Evolutionary conservation across 1,140 invertebrate genomes (phyloP).

Genomic region (Carcinoscorpius rotundicauda): DNA sequence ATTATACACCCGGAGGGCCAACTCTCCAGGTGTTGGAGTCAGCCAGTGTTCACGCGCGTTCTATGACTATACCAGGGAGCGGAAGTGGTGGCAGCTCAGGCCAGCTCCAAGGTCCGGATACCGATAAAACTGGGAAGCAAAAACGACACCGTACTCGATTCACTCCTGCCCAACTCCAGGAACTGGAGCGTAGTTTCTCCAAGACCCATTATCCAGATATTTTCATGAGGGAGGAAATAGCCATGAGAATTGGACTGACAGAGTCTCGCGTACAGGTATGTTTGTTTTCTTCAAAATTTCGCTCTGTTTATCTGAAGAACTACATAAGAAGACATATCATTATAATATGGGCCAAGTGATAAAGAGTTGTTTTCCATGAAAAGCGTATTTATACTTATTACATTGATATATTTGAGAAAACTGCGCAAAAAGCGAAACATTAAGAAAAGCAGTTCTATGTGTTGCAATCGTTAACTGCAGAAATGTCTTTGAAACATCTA

Average conservation of each 20-base stretch:
- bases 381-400: too few species aligned
- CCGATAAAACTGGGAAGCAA: slow-evolving; percentile 53
- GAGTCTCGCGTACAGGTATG: slow-evolving; percentile 95
- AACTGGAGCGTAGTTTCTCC: slow-evolving; percentile 90
- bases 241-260: slow-evolving; percentile 82
- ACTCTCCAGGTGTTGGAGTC: slow-evolving; percentile 86
- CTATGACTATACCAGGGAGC: too few species aligned
- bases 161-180: slow-evolving; percentile 90
- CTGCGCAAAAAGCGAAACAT: too few species aligned
- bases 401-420: too few species aligned
- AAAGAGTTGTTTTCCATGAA: too few species aligned
- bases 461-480: too few species aligned
- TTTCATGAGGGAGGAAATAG: slow-evolving; percentile 92
- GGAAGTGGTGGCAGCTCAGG: too few species aligned
- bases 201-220: slow-evolving; percentile 98
- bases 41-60: slow-evolving; percentile 71
- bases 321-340: too few species aligned
- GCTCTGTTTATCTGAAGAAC: too few species aligned
- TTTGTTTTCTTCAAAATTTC: background rate
- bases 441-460: too few species aligned
- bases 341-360: too few species aligned
- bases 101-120: slow-evolving; percentile 66
- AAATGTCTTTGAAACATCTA: too few species aligned
- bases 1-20: slow-evolving; percentile 57
- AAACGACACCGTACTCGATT: slow-evolving; percentile 74